Evolutionary conservation across 2,888 invertebrate species (phyloP), one percentile per base, ranked within the genome.

Genomic region (Brenthis hecate): DNA sequence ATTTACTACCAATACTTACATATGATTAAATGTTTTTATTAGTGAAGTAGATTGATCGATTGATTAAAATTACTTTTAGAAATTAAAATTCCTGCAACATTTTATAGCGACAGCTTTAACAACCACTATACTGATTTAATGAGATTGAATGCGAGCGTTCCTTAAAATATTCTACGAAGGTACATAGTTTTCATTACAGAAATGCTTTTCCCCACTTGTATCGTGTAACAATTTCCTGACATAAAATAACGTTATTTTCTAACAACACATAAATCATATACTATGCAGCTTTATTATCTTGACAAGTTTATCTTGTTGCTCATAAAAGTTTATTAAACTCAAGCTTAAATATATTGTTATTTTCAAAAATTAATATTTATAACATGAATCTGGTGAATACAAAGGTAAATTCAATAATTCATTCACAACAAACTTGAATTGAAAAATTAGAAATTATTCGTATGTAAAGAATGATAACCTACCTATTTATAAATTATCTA

Each of bases 1-100:
- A 66, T 71, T 68, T 71, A 65, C 62, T 54, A 65, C 16, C 36
- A 50, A 50, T 61, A 36, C 32, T 48, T 50, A 54, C 28, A n/a
- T 23, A 43, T 16, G 23, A 66, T 50, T 66, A 56, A 51, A 61
- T 50, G 32, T 50, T 66, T 66, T 61, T 66, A 56, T 66, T 61
- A 13, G 50, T 28, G 55, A 14, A 19, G 8, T 66, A 16, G 19
- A 56, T 66, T 61, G 61, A 61, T 66, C 60, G 32, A 66, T 53
- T 55, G 63, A 62, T 61, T 61, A 56, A 66, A 61, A 66, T 66
- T 50, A 32, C 36, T 51, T 61, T 66, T 61, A 56, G 19, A 61
- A 23, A 23, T 51, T 50, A 62, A 66, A 61, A 61, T 66, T 61
- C 61, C 51, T 56, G 53, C 23, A 58, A 56, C n/a, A 36, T 62